These are phyloP conservation scores for Cataglyphis rosenhaueri DNA, from an alignment of 2,888 invertebrate genomes.

Conservation along the genomic window DNA sequence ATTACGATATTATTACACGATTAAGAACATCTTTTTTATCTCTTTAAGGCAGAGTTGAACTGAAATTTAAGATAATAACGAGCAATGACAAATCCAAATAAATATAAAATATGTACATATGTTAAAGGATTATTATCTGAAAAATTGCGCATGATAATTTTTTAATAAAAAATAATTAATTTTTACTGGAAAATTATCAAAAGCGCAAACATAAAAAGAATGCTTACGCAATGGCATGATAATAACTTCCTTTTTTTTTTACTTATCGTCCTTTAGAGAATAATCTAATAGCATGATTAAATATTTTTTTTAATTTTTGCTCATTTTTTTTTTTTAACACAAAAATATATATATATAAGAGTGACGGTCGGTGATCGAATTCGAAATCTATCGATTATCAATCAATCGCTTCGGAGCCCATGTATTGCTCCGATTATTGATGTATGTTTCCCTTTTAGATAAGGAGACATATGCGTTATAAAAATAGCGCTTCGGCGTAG, in stretches of 20 bases:
- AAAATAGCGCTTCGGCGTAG: conserved; percentile 67
- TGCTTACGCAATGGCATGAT: conserved; percentile 79
- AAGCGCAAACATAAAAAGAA: conserved; percentile 70
- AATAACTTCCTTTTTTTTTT: neutral
- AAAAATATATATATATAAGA: neutral
- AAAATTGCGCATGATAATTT: no score
- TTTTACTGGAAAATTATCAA: neutral
- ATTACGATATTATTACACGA: conserved; percentile 58
- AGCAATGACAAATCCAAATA: conserved; percentile 67
- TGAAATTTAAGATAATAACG: neutral
- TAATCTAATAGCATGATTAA: neutral
- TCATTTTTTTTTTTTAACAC: neutral
- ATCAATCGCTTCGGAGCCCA: neutral
- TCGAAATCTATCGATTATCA: neutral
- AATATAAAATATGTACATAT: neutral
- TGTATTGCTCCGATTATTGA: conserved; percentile 75
- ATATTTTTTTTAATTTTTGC: neutral
- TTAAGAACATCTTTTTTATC: conserved; percentile 76
- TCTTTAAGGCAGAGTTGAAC: conserved; percentile 81
- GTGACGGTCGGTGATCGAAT: neutral
- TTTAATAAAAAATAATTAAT: no score
- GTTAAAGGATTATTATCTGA: neutral
- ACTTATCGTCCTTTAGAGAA: neutral
- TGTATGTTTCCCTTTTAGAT: conserved; percentile 79
- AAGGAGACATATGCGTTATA: conserved; percentile 74